Evolutionary conservation across 2,113 vertebrate species (phyloP).

Genomic region (Corythornis madagascariensis): DNA sequence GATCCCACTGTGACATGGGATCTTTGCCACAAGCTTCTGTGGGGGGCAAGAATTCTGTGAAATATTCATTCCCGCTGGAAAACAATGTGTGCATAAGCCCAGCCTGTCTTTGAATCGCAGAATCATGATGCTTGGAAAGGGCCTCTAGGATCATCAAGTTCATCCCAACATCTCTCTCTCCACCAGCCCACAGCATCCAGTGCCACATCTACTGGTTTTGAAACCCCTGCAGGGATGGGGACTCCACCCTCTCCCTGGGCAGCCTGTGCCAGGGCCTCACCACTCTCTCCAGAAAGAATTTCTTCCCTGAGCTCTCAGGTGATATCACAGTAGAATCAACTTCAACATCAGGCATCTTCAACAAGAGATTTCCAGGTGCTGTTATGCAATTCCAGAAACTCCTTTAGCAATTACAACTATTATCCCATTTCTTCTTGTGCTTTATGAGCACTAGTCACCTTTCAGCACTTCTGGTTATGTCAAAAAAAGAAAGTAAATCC

Average conservation of each 20-base stretch:
- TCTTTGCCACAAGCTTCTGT: not conserved
- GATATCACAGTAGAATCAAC: no score
- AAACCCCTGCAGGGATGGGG: no score
- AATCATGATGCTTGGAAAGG: no score
- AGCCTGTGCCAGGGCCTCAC: no score
- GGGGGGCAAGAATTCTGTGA: not conserved
- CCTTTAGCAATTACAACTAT: not conserved
- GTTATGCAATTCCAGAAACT: not conserved
- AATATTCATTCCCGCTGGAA: not conserved
- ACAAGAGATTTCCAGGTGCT: not conserved
- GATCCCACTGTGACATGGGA: not conserved
- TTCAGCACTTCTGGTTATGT: not conserved
- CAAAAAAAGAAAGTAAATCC: not conserved
- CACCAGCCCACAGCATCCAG: no score
- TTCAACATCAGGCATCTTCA: not conserved
- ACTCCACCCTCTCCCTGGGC: no score
- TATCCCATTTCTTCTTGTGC: not conserved
- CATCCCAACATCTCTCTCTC: no score
- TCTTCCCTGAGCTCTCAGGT: no score
- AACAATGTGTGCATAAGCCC: not conserved
- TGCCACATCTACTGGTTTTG: no score
- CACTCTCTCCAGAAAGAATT: no score
- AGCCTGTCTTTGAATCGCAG: not conserved
- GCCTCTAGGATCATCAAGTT: no score
- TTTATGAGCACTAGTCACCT: not conserved